phyloP scores from a whole-genome alignment of 2,113 vertebrate species.

The Myocastor coypus region DNA sequence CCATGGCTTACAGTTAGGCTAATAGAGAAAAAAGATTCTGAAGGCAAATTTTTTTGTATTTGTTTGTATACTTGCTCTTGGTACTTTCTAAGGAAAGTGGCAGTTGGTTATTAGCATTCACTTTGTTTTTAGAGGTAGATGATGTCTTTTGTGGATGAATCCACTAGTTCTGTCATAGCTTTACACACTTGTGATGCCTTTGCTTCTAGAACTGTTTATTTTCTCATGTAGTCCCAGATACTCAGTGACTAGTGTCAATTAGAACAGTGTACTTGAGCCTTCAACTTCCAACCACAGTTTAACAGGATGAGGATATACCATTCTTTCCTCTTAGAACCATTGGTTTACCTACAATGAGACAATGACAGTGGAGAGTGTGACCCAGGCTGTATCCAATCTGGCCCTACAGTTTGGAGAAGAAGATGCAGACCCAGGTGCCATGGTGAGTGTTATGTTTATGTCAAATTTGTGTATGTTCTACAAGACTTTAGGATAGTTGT shows the following conservation, averaged over 20 bases:
- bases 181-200: conserved; percentile 26
- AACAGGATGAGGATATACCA: neutral
- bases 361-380: conserved; percentile 99
- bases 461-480: neutral
- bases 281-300: neutral
- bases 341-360: conserved; percentile 99
- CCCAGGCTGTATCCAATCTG: conserved; percentile 98
- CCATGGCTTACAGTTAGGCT: neutral
- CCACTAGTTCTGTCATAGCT: neutral
- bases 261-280: neutral
- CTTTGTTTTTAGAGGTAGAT: conserved; percentile 35
- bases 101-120: neutral
- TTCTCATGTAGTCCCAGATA: conserved; percentile 6
- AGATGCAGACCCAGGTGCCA: conserved; percentile 97
- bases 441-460: conserved; percentile 87
- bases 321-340: conserved; percentile 91
- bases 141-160: neutral
- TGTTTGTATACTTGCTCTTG: conserved; percentile 58
- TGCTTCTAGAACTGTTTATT: conserved; percentile 47
- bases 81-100: conserved; percentile 20
- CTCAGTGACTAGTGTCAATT: neutral
- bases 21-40: conserved; percentile 28
- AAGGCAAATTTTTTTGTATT: conserved; percentile 19
- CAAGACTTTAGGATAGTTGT: neutral
- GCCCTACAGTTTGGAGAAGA: conserved; percentile 99